A percentile compares a stretch with the other conserved stretches of the same genome.
phyloP scores from a whole-genome alignment of 2,888 invertebrate species.

The Argynnis bischoffii region DNA sequence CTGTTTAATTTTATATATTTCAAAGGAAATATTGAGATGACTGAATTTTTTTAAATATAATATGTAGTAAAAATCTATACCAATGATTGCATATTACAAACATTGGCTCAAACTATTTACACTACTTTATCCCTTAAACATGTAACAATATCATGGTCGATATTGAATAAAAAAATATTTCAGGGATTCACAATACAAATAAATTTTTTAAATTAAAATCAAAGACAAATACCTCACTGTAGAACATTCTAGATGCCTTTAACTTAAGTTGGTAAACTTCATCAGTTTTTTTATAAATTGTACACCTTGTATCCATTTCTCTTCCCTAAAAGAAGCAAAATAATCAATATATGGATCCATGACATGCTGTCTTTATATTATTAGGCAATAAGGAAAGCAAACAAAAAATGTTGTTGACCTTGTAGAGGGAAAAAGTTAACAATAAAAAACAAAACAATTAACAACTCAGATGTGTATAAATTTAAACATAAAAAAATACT shows the following conservation, averaged over 20 bases:
- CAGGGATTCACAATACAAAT: conserved; percentile 16
- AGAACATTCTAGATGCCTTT: conserved; percentile 96
- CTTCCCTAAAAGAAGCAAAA: conserved; percentile 83
- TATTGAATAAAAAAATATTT: conserved; percentile 19
- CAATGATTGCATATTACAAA: conserved; percentile 45
- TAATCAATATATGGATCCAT: background rate
- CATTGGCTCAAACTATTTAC: conserved; percentile 58
- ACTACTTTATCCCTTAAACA: conserved; percentile 49
- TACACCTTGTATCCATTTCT: conserved; percentile 96
- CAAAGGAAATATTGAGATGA: background rate
- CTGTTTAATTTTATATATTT: background rate
- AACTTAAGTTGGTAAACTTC: conserved; percentile 98
- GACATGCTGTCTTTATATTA: no score
- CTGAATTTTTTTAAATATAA: background rate
- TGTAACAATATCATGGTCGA: conserved; percentile 38
- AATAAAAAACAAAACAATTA: background rate
- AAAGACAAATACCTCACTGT: conserved; percentile 84
- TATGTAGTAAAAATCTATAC: conserved; percentile 57
- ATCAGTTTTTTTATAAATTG: conserved; percentile 99
- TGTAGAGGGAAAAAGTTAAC: background rate
- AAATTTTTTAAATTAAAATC: background rate
- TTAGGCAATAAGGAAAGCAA: background rate
- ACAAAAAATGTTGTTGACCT: background rate
- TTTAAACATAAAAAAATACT: conserved; percentile 47
- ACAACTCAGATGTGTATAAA: no score